Evolutionary conservation across 1,140 invertebrate species (phyloP).

Genomic region (Eurytemora carolleeae): DNA sequence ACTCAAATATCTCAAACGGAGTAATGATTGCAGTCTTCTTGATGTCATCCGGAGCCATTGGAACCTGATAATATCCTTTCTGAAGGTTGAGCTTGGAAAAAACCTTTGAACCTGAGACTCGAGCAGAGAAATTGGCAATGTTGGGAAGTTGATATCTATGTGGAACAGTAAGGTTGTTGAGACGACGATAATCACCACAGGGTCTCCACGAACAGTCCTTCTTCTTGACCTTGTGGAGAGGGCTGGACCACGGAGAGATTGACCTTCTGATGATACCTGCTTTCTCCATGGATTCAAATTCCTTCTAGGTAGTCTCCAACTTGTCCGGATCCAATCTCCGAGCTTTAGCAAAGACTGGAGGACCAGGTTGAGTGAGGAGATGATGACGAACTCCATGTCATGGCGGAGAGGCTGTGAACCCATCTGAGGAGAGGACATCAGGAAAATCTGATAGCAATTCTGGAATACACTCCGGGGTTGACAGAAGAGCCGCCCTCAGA

Average conservation of each 20-base stretch:
- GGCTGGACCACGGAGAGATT: constrained; percentile 18
- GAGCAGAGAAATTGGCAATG: constrained; percentile 17
- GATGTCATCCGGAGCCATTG: no score
- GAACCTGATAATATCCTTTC: no score
- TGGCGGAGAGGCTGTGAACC: no score
- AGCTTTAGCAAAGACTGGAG: constrained; percentile 5
- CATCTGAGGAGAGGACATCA: no score
- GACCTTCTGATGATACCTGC: constrained; percentile 13
- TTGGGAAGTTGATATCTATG: constrained; percentile 21
- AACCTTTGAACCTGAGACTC: constrained; percentile 14
- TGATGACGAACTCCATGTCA: no score
- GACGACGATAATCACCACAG: constrained; percentile 20
- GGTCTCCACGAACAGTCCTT: constrained; percentile 18
- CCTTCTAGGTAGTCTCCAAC: not conserved
- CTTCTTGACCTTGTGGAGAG: constrained; percentile 21
- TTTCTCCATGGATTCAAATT: not conserved
- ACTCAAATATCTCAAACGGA: no score
- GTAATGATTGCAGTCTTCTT: no score
- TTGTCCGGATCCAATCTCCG: constrained; percentile 3
- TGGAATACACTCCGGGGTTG: no score
- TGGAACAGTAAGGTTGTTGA: constrained; percentile 20
- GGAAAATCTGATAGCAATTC: no score
- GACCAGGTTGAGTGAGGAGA: no score
- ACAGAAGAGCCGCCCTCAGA: no score
- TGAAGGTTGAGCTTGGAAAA: constrained; percentile 14